phyloP scores from a whole-genome alignment of 2,797 vertebrate species.

The Agapornis canus region DNA sequence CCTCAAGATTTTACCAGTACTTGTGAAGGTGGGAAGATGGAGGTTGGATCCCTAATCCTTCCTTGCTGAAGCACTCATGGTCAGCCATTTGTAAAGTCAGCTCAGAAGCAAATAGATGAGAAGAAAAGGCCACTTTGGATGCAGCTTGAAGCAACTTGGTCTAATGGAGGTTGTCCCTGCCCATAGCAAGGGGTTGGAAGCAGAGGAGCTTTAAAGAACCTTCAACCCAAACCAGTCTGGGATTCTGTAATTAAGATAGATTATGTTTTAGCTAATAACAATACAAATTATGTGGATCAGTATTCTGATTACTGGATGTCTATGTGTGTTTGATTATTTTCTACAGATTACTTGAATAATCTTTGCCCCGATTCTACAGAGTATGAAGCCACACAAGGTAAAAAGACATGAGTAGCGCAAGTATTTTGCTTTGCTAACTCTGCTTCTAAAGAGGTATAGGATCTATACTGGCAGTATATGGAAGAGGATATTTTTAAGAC shows the following conservation, averaged over 20 bases:
- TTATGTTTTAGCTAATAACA: not conserved
- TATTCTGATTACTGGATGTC: constrained; percentile 10
- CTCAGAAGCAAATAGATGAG: not conserved
- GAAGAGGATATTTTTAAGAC: not conserved
- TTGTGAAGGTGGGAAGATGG: not conserved
- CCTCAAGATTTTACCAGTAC: not conserved
- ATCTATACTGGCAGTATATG: not conserved
- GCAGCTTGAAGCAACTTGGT: not conserved
- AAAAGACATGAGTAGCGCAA: constrained; percentile 21
- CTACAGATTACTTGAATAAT: constrained; percentile 95
- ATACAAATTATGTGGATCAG: not conserved
- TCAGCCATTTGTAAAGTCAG: not conserved
- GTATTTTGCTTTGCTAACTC: not conserved
- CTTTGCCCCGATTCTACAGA: constrained; percentile 91
- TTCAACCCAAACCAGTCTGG: not conserved
- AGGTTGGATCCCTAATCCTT: not conserved
- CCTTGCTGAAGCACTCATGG: not conserved
- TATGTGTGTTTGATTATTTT: constrained; percentile 14
- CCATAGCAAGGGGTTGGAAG: not conserved
- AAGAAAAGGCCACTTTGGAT: not conserved
- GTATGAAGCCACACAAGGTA: constrained; percentile 94
- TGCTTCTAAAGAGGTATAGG: not conserved
- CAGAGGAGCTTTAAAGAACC: not conserved
- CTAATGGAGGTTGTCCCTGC: not conserved
- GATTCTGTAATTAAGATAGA: not conserved